Percentiles rank a stretch among this genome's conserved stretches.
Evolutionary conservation across 2,888 invertebrate species (phyloP).

Genomic region (Nebria salina): DNA sequence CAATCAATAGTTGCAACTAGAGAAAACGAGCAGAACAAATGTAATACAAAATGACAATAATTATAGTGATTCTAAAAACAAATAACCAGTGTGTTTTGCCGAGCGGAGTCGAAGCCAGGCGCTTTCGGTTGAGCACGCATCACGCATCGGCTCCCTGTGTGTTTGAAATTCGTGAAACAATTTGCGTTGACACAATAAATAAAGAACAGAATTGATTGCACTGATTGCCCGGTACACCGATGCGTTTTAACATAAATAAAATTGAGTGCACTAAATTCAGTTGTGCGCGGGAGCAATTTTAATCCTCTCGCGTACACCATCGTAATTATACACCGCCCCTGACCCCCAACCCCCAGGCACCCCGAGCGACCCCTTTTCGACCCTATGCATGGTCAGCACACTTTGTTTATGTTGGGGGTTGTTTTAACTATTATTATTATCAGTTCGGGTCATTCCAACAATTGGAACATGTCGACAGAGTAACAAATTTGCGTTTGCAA

Average conservation of each 20-base stretch:
- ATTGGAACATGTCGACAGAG: not conserved
- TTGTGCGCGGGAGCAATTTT: constrained; percentile 59
- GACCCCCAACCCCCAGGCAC: not conserved
- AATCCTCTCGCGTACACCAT: constrained; percentile 56
- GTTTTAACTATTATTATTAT: constrained; percentile 40
- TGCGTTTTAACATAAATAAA: constrained; percentile 62
- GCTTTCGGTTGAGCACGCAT: not conserved
- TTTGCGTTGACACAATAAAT: constrained; percentile 57
- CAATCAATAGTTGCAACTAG: constrained; percentile 6
- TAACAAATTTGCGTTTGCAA: constrained; percentile 19
- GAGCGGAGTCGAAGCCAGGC: not conserved
- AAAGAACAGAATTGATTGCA: constrained; percentile 63
- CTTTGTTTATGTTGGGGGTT: not conserved
- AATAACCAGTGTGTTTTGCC: constrained; percentile 23
- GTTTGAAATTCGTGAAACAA: constrained; percentile 39
- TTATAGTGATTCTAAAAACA: constrained; percentile 44
- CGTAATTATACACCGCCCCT: constrained; percentile 48
- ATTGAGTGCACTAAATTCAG: constrained; percentile 57
- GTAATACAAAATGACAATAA: constrained; percentile 38
- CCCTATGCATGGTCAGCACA: not conserved
- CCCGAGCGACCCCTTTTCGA: not conserved
- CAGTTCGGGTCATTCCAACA: constrained; percentile 30
- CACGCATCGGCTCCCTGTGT: constrained; percentile 14
- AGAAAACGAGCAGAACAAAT: constrained; percentile 27
- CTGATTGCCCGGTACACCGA: constrained; percentile 57